These are phyloP conservation scores for Acanthosepion lycidas DNA, from an alignment of 2,888 invertebrate species.

Conservation along the genomic window DNA sequence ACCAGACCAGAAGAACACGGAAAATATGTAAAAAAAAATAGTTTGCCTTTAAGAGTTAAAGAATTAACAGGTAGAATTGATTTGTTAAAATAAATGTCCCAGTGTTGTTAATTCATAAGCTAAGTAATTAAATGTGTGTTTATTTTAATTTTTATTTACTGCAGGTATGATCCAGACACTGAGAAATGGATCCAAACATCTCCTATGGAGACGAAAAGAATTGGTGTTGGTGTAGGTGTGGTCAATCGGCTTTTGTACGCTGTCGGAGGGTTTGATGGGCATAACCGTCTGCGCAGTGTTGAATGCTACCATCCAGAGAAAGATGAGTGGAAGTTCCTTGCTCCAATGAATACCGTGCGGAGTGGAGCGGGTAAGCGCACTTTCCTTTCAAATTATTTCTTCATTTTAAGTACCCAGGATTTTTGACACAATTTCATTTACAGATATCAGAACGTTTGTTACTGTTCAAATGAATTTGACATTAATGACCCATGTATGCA, in stretches of 20 bases:
- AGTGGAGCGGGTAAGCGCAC: conserved; percentile 85
- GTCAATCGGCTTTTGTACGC: conserved; percentile 82
- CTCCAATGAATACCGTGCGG: conserved; percentile 84
- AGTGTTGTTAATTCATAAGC: no score
- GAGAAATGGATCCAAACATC: conserved; percentile 86
- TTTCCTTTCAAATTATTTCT: background rate
- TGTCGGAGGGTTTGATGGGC: conserved; percentile 92
- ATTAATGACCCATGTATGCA: no score
- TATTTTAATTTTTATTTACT: conserved; percentile 50
- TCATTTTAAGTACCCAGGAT: background rate
- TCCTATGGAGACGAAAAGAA: conserved; percentile 77
- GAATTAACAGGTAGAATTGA: no score
- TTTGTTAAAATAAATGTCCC: no score
- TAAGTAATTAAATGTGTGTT: no score
- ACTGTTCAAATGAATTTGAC: no score
- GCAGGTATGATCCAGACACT: conserved; percentile 88
- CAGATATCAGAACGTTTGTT: background rate
- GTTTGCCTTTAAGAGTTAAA: no score
- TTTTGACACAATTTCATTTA: background rate
- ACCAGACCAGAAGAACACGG: no score
- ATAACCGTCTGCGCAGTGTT: conserved; percentile 83
- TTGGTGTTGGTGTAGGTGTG: conserved; percentile 82
- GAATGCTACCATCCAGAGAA: conserved; percentile 96
- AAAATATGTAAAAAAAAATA: no score
- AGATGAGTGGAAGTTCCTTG: conserved; percentile 88